Percentiles rank a stretch among this genome's conserved stretches.
Evolutionary conservation across 2,797 vertebrate species (phyloP).

Genomic region (Muscicapa comitata): DNA sequence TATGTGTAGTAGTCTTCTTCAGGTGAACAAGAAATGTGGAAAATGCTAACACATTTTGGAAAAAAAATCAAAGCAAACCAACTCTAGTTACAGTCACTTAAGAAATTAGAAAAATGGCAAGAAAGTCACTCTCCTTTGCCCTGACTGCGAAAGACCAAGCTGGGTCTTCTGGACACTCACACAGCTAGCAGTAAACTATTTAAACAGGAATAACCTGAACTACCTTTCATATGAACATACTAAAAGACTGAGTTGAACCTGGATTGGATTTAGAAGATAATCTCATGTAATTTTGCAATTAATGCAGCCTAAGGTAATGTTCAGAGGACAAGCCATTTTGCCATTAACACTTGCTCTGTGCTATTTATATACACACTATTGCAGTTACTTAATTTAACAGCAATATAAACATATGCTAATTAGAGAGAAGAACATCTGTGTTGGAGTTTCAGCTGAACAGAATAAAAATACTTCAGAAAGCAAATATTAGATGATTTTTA

Average conservation of each 20-base stretch:
- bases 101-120: background rate
- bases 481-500: conserved; percentile 26
- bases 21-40: background rate
- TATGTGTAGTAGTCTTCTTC: background rate
- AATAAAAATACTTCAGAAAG: conserved; percentile 38
- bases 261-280: background rate
- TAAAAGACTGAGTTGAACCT: background rate
- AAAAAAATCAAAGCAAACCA: background rate
- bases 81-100: background rate
- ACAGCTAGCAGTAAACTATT: background rate
- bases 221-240: background rate
- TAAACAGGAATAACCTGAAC: background rate
- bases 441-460: conserved; percentile 24
- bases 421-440: conserved; percentile 43
- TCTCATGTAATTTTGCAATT: background rate
- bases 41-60: background rate
- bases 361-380: background rate
- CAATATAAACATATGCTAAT: conserved; percentile 20
- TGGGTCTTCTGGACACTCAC: background rate
- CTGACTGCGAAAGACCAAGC: background rate
- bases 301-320: background rate
- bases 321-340: background rate
- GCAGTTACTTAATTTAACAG: conserved; percentile 13
- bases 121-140: background rate
- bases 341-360: background rate